Conservation (phyloP, 2,797 vertebrate genomes). For the Luscinia megarhynchos region DNA sequence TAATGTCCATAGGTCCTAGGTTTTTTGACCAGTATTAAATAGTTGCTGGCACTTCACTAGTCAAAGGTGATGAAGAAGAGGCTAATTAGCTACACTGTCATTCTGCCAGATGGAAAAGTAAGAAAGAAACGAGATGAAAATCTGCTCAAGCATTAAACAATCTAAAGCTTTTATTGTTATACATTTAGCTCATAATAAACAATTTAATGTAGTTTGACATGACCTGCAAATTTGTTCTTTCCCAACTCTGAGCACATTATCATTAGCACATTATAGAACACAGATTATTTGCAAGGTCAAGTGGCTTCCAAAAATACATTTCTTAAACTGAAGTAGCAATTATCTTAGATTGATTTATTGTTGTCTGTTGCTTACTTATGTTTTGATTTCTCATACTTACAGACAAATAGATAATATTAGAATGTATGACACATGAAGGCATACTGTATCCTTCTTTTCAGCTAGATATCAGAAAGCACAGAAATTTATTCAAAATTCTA, state of each 20-base stretch:
- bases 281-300: constrained; percentile 37
- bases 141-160: constrained; percentile 40
- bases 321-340: not conserved
- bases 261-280: not conserved
- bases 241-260: constrained; percentile 29
- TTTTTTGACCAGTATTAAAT: constrained; percentile 24
- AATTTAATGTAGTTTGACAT: constrained; percentile 63
- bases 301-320: not conserved
- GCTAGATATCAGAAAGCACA: not conserved
- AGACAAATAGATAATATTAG: not conserved
- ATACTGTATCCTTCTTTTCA: not conserved
- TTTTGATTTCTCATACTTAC: not conserved
- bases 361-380: not conserved
- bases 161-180: constrained; percentile 62
- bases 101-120: constrained; percentile 19
- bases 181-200: constrained; percentile 63
- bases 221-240: constrained; percentile 33
- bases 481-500: not conserved
- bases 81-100: constrained; percentile 20
- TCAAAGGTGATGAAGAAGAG: not conserved
- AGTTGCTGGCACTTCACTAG: not conserved
- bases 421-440: not conserved
- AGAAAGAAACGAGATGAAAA: constrained; percentile 56
- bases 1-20: not conserved
- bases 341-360: not conserved